A percentile compares a stretch with the other conserved stretches of the same genome.
phyloP scores from a whole-genome alignment of 2,888 invertebrate species.

The Cartodere bifasciata region DNA sequence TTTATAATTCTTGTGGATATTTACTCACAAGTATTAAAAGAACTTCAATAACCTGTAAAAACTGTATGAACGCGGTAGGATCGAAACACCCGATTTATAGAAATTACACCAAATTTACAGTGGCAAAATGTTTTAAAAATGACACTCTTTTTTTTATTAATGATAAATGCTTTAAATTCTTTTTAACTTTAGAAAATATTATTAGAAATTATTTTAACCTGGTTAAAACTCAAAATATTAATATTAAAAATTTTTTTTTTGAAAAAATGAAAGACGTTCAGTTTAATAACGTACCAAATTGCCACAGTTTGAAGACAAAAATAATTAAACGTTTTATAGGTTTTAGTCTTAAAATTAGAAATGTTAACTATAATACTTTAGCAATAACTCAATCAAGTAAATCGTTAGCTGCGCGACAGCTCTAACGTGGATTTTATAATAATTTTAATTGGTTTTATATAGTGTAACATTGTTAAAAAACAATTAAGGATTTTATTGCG shows the following conservation, averaged over 20 bases:
- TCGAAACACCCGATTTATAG: slow-evolving; percentile 8
- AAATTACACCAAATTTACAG: slow-evolving; percentile 8
- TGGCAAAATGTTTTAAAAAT: slow-evolving; percentile 5
- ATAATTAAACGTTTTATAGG: slow-evolving; percentile 7
- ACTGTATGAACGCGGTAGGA: slow-evolving; percentile 8
- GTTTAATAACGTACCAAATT: slow-evolving; percentile 9
- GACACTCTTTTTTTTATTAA: slow-evolving; percentile 9
- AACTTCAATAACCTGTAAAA: slow-evolving; percentile 11
- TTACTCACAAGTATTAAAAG: slow-evolving; percentile 8
- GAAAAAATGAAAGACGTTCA: slow-evolving; percentile 5
- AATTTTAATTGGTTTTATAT: too few species aligned
- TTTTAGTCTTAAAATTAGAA: slow-evolving; percentile 12
- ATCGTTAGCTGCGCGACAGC: too few species aligned
- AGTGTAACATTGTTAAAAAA: too few species aligned
- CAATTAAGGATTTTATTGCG: too few species aligned
- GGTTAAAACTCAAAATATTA: slow-evolving; percentile 8
- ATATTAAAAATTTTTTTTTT: slow-evolving; percentile 8
- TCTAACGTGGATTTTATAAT: too few species aligned
- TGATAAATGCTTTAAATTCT: slow-evolving; percentile 8
- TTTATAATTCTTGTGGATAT: slow-evolving; percentile 14
- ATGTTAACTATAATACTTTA: too few species aligned
- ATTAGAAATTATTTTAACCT: slow-evolving; percentile 10
- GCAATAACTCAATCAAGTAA: too few species aligned
- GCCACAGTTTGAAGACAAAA: slow-evolving; percentile 10
- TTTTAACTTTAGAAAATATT: slow-evolving; percentile 9